These are phyloP conservation scores for Samia ricini DNA, from an alignment of 1,140 invertebrate species.

Conservation along the genomic window DNA sequence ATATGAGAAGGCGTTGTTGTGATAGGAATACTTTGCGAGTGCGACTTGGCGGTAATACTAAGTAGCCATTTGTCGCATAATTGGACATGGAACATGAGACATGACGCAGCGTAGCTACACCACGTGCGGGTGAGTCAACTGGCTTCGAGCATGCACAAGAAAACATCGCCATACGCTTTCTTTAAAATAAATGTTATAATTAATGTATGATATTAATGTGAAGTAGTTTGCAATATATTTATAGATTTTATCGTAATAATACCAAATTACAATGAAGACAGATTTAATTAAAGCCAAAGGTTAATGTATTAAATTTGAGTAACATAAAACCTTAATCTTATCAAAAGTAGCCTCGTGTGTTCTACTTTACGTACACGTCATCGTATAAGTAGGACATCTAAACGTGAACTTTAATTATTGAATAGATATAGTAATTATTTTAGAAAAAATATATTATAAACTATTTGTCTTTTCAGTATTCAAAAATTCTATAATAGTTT, in stretches of 20 bases:
- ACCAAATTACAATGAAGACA: too few relatives aligned
- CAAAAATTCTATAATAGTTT: neutral
- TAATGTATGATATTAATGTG: too few relatives aligned
- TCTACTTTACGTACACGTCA: neutral
- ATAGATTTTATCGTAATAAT: too few relatives aligned
- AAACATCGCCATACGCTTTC: too few relatives aligned
- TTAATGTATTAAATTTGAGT: conserved; percentile 9
- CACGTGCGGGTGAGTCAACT: conserved; percentile 55
- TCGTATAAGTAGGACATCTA: conserved; percentile 3
- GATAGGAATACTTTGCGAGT: conserved; percentile 14
- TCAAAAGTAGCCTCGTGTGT: neutral
- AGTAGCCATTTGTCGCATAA: conserved; percentile 40
- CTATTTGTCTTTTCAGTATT: neutral
- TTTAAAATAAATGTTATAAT: too few relatives aligned
- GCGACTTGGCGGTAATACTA: conserved; percentile 23
- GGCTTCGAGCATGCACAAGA: neutral
- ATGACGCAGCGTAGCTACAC: conserved; percentile 37
- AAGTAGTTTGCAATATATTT: too few relatives aligned
- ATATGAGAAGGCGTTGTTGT: neutral
- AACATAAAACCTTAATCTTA: conserved; percentile 3
- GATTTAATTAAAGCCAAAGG: neutral
- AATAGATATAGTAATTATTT: neutral
- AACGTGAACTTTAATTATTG: neutral
- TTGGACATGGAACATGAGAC: conserved; percentile 36
- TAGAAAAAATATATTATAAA: neutral